Evolutionary conservation across 2,888 invertebrate genomes (phyloP).

Genomic region (Oxytorus armatus): DNA sequence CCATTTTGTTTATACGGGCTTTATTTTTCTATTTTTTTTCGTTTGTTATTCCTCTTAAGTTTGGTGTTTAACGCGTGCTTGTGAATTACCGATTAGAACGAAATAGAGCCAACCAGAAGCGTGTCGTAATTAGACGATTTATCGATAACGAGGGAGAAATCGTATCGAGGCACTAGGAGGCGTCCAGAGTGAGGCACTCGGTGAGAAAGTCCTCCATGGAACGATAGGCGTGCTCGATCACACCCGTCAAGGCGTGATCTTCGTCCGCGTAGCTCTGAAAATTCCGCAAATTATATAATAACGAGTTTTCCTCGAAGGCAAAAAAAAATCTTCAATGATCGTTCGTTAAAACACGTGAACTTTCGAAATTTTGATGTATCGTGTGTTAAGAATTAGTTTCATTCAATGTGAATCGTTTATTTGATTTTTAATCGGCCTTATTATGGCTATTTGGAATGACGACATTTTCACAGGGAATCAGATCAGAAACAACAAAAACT

Average conservation of each 20-base stretch:
- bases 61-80: conserved; percentile 35
- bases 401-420: no score
- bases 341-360: no score
- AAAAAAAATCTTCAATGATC: no score
- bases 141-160: conserved; percentile 79
- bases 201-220: conserved; percentile 97
- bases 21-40: conserved; percentile 4
- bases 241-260: conserved; percentile 93
- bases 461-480: no score
- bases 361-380: no score
- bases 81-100: conserved; percentile 49
- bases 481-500: no score
- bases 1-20: not conserved
- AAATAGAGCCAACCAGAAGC: conserved; percentile 56
- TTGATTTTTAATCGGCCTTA: no score
- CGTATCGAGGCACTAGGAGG: conserved; percentile 85
- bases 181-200: conserved; percentile 95
- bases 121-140: conserved; percentile 75
- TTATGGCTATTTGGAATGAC: no score
- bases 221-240: conserved; percentile 95
- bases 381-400: no score
- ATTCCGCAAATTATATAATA: no score
- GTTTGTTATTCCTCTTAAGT: conserved; percentile 23
- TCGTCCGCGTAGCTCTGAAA: conserved; percentile 98
- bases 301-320: no score